Evolutionary conservation across 1,140 invertebrate species (phyloP).

Genomic region (Sycophila sp.): DNA sequence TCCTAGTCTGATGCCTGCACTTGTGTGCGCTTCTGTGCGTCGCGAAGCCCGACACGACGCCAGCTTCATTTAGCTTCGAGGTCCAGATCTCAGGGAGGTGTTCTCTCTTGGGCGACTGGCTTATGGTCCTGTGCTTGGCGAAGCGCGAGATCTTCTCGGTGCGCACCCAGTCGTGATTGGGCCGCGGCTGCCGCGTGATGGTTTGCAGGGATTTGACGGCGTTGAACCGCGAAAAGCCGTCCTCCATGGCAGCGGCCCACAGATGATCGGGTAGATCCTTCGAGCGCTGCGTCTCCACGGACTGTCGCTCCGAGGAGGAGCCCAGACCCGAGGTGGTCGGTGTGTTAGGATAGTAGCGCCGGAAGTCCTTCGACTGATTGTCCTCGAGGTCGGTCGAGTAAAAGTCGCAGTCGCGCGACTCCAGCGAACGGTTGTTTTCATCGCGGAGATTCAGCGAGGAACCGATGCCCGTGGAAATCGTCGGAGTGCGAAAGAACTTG

Average conservation of each 20-base stretch:
- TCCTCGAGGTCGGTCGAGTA: conserved; percentile 56
- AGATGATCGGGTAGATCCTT: conserved; percentile 52
- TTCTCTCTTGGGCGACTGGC: conserved; percentile 50
- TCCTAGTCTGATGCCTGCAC: conserved; percentile 53
- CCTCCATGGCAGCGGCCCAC: conserved; percentile 52
- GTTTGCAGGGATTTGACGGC: conserved; percentile 52
- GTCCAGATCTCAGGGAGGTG: conserved; percentile 49
- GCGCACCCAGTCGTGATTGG: conserved; percentile 57
- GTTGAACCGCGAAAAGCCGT: conserved; percentile 52
- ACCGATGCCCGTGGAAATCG: conserved; percentile 54
- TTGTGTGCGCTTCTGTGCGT: conserved; percentile 49
- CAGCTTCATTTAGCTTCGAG: conserved; percentile 46
- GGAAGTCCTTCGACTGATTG: conserved; percentile 47
- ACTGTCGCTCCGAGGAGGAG: conserved; percentile 54
- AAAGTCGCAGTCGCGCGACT: conserved; percentile 52
- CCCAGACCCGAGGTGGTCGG: conserved; percentile 55
- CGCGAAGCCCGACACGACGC: conserved; percentile 42
- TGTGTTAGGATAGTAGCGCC: conserved; percentile 50
- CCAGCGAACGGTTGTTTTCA: conserved; percentile 55
- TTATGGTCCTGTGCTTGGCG: conserved; percentile 54
- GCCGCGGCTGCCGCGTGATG: conserved; percentile 53
- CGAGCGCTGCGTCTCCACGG: conserved; percentile 48
- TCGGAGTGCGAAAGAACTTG: conserved; percentile 53
- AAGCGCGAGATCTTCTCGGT: conserved; percentile 54
- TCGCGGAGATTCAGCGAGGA: conserved; percentile 53